Percentiles rank a stretch among this genome's conserved stretches.
These are phyloP conservation scores for Eubucco bourcierii DNA, from an alignment of 2,113 vertebrate species.

Conservation along the genomic window DNA sequence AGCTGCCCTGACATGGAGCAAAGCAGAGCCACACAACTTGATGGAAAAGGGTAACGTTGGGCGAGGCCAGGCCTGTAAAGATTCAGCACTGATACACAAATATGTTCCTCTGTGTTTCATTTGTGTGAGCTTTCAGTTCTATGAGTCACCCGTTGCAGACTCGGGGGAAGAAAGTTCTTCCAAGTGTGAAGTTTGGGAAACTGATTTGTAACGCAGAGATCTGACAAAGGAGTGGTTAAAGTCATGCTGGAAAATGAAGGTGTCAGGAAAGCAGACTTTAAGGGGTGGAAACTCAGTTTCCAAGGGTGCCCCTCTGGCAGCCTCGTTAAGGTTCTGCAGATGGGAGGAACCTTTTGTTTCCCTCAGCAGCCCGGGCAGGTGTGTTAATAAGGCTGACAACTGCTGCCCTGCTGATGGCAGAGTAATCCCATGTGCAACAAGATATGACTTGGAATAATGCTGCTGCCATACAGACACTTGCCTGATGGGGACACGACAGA, in stretches of 20 bases:
- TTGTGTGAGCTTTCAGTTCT: background rate
- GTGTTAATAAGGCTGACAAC: background rate
- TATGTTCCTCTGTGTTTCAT: background rate
- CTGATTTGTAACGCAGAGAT: background rate
- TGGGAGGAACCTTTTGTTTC: background rate
- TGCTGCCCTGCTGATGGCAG: slow-evolving; percentile 16
- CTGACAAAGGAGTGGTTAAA: background rate
- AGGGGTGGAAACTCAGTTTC: background rate
- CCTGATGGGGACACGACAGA: background rate
- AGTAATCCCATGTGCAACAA: background rate
- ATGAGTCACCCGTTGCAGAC: background rate
- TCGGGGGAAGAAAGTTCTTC: background rate
- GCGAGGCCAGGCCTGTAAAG: background rate
- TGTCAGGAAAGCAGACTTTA: background rate
- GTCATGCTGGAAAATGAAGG: background rate
- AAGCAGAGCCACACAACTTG: background rate
- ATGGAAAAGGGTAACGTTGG: background rate
- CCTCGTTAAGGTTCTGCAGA: background rate
- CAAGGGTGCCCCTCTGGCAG: background rate
- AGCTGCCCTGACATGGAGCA: background rate
- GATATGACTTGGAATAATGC: background rate
- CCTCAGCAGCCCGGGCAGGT: background rate
- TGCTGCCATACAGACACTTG: background rate
- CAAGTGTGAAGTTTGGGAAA: background rate
- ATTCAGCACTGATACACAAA: background rate